Percentiles rank a stretch among this genome's conserved stretches.
phyloP scores from a whole-genome alignment of 2,888 invertebrate genomes.

The Drosophila monieri region DNA sequence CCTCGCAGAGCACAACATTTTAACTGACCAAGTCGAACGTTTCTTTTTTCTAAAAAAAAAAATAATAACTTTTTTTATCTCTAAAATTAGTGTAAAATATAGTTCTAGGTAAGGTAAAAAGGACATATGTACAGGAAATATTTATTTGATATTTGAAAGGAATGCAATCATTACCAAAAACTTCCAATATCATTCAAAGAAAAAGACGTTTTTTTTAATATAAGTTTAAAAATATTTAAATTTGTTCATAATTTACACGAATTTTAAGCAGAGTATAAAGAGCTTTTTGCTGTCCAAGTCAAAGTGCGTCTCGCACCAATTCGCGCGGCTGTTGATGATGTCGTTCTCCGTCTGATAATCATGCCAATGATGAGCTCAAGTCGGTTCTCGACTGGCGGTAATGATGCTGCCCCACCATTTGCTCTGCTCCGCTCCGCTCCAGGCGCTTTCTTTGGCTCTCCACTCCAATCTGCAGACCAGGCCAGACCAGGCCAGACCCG shows the following conservation, averaged over 20 bases:
- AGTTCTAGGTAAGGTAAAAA: too few relatives aligned
- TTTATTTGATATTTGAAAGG: too few relatives aligned
- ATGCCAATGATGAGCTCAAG: slow-evolving; percentile 73
- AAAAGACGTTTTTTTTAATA: too few relatives aligned
- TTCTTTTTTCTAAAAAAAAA: background rate
- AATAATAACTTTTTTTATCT: too few relatives aligned
- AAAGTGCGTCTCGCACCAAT: slow-evolving; percentile 79
- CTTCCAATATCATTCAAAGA: too few relatives aligned
- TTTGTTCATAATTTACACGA: background rate
- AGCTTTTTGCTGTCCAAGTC: slow-evolving; percentile 68
- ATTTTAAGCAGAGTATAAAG: slow-evolving; percentile 28
- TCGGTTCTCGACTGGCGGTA: slow-evolving; percentile 63
- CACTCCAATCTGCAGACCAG: slow-evolving; percentile 12
- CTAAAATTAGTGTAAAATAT: too few relatives aligned
- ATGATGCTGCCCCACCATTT: slow-evolving; percentile 61
- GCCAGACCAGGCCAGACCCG: background rate
- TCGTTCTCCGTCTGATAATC: slow-evolving; percentile 68
- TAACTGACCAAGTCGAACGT: slow-evolving; percentile 4
- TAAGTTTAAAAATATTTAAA: background rate
- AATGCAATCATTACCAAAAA: too few relatives aligned
- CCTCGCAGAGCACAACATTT: background rate
- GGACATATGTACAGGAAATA: too few relatives aligned
- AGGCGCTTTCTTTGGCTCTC: slow-evolving; percentile 20
- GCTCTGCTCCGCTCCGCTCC: slow-evolving; percentile 2
- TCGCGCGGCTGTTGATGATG: slow-evolving; percentile 67